Evolutionary conservation across 2,113 vertebrate species (phyloP), one percentile per base, ranked within the genome.

Genomic region (Himantopus leucocephalus): DNA sequence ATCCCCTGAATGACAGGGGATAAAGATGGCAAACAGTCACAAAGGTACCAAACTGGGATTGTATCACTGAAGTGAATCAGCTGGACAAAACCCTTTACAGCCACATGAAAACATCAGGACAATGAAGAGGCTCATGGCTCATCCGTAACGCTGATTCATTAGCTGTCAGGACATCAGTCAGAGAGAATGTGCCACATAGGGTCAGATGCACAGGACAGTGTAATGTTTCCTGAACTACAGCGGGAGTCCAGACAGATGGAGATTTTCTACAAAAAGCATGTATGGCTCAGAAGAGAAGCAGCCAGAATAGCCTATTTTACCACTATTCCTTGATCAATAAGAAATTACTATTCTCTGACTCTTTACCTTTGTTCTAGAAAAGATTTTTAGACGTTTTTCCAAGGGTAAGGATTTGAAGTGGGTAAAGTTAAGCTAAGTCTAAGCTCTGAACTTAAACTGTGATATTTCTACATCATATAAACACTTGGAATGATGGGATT

Each of bases 121-220:
- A 41, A 35, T 6, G 39, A 68, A 81, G 20, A 88, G 22, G 55
- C 50, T 72, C 16, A 1, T 1, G n/a, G 60, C 29, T 71, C 56
- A 63, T 22, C 66, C 0, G 0, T 35, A 59, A 8, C 20, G 6
- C 43, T 47, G 58, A 72, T 23, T 53, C 75, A n/a, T 29, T 29
- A 20, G n/a, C 64, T 77, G 60, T 70, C 59, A 84, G 66, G 48
- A 16, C 75, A 53, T 23, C 77, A 52, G 10, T 55, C 62, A 55
- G 20, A 70, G 22, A 76, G 67, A n/a, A 29, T 1, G 1, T 17
- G 47, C 35, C 6, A 1, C 62, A 10, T 0, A 50, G 53, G 41
- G 39, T 64, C 8, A 55, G 43, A 83, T 6, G 6, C 67, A 48
- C 13, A n/a, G 35, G 24, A 45, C 3, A 0, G n/a, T 12, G 29